phyloP scores from a whole-genome alignment of 2,113 vertebrate genomes.

The Pomatorhinus ruficollis region DNA sequence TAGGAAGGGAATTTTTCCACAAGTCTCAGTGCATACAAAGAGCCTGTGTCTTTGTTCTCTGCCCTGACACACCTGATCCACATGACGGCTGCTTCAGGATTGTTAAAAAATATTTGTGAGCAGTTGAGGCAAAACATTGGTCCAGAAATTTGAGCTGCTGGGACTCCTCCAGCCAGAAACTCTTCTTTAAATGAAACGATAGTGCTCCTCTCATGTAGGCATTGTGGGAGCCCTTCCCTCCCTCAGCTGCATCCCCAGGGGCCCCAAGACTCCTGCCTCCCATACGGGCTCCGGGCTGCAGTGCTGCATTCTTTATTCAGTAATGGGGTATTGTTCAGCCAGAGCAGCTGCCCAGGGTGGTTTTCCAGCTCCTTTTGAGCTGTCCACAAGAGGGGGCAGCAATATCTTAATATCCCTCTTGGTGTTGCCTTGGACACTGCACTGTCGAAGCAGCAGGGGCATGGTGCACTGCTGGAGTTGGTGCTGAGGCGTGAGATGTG shows the following conservation, averaged over 20 bases:
- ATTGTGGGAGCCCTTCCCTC: not conserved
- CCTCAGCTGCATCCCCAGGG: not conserved
- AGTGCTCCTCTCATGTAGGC: not conserved
- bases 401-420: not conserved
- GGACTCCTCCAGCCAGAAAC: not conserved
- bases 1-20: not conserved
- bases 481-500: not conserved
- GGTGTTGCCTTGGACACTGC: not conserved
- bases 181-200: not conserved
- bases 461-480: not conserved
- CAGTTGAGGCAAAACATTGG: not conserved
- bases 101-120: not conserved
- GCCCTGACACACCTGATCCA: slow-evolving; percentile 5
- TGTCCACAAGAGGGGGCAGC: not conserved
- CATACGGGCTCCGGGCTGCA: accelerated
- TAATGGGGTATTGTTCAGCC: not conserved
- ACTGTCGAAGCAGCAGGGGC: not conserved
- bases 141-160: not conserved
- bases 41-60: slow-evolving; percentile 29
- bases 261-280: not conserved
- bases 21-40: not conserved
- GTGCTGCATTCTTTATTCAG: not conserved
- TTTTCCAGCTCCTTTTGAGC: not conserved
- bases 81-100: not conserved
- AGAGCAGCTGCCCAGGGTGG: not conserved